These are phyloP conservation scores for Apoderus coryli DNA, from an alignment of 2,888 invertebrate genomes.

Conservation along the genomic window DNA sequence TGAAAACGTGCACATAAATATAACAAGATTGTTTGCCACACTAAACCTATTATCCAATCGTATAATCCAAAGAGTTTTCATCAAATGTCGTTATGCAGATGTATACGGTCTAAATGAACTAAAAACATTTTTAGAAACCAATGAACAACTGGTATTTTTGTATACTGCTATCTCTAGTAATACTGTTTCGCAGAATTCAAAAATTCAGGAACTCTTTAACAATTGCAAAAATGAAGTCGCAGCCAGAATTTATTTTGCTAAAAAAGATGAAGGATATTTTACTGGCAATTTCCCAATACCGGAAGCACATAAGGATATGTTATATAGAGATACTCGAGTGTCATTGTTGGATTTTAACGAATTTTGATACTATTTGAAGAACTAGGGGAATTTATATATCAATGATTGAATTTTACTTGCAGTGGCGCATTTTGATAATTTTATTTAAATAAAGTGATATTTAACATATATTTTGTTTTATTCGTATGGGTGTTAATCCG, in stretches of 20 bases:
- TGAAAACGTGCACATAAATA: conserved; percentile 10
- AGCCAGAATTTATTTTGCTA: conserved; percentile 14
- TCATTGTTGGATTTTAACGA: conserved; percentile 14
- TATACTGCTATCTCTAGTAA: conserved; percentile 10
- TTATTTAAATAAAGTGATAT: too few relatives aligned
- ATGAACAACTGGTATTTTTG: conserved; percentile 15
- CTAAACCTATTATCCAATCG: conserved; percentile 6
- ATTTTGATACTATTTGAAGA: too few relatives aligned
- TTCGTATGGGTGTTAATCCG: too few relatives aligned
- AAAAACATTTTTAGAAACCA: conserved; percentile 10
- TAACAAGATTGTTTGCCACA: conserved; percentile 10
- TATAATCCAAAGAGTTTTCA: conserved; percentile 12
- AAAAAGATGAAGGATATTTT: conserved; percentile 10
- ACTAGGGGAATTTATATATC: too few relatives aligned
- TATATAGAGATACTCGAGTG: conserved; percentile 14
- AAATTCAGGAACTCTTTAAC: conserved; percentile 10
- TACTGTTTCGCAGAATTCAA: conserved; percentile 6
- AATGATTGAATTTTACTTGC: too few relatives aligned
- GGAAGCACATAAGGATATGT: conserved; percentile 14
- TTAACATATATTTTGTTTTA: too few relatives aligned
- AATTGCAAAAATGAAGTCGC: conserved; percentile 10
- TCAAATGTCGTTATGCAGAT: conserved; percentile 10
- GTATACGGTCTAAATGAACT: not conserved
- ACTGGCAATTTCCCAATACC: conserved; percentile 11
- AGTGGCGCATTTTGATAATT: too few relatives aligned